Percentiles rank a stretch among this genome's conserved stretches.
Conservation (phyloP, 2,888 invertebrate genomes). For the Ellobium chinense region DNA sequence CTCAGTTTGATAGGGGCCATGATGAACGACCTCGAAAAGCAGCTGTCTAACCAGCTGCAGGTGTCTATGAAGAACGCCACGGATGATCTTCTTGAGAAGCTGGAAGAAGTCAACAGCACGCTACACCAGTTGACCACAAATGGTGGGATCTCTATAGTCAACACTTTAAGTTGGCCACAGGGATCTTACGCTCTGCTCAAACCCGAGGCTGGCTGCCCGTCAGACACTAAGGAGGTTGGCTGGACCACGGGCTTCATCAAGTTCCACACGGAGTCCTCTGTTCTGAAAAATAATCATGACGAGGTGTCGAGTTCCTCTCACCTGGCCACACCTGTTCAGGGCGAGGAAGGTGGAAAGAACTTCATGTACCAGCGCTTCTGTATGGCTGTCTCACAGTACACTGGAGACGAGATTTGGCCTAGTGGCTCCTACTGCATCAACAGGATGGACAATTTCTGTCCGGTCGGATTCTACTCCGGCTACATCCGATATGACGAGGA, state of each 20-base stretch:
- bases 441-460: not conserved
- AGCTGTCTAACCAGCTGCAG: not conserved
- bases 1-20: not conserved
- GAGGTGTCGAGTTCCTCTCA: not conserved
- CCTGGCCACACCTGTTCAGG: not conserved
- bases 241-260: not conserved
- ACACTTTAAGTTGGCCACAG: no score
- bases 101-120: not conserved
- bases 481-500: not conserved
- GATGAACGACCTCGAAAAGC: not conserved
- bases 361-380: slow-evolving; percentile 17
- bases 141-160: not conserved
- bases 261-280: not conserved
- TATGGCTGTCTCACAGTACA: not conserved
- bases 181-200: not conserved
- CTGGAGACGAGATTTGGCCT: not conserved
- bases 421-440: slow-evolving; percentile 22
- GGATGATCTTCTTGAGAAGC: not conserved
- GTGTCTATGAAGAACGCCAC: not conserved
- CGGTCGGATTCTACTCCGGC: not conserved
- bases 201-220: slow-evolving; percentile 2
- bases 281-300: not conserved
- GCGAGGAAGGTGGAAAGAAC: not conserved
- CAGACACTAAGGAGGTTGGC: not conserved
- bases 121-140: not conserved